Percentiles rank a stretch among this genome's conserved stretches.
phyloP scores from a whole-genome alignment of 35 echinoderm and acorn worm species.

The Strongylocentrotus purpuratus region DNA sequence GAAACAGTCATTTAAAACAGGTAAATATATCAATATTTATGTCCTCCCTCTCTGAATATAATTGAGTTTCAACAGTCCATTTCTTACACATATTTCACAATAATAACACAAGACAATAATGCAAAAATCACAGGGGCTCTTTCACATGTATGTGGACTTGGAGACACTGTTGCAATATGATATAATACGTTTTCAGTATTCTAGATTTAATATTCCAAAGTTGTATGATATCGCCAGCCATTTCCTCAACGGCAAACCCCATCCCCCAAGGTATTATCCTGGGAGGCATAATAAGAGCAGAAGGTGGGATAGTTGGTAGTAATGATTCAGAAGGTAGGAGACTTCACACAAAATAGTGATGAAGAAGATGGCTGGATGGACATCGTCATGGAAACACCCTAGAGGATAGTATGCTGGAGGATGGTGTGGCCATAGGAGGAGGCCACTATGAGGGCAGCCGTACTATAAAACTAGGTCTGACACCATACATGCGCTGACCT shows the following conservation, averaged over 20 bases:
- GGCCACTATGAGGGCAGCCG: background rate
- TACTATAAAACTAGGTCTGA: constrained; percentile 24
- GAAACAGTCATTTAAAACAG: background rate
- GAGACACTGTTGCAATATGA: too few species aligned
- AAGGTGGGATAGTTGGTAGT: background rate
- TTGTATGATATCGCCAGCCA: background rate
- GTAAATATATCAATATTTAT: too few species aligned
- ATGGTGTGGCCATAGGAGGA: background rate
- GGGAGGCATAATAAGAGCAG: background rate
- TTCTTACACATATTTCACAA: too few species aligned
- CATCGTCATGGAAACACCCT: constrained; percentile 21
- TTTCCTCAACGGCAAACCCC: background rate
- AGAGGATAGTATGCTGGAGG: background rate
- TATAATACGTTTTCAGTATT: too few species aligned
- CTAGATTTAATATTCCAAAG: too few species aligned
- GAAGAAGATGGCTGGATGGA: background rate
- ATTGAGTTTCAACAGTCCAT: too few species aligned
- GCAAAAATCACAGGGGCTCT: too few species aligned
- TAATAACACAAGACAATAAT: too few species aligned
- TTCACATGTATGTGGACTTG: too few species aligned
- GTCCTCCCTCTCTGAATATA: too few species aligned
- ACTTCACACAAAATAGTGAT: background rate
- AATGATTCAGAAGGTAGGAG: background rate
- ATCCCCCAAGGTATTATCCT: background rate
- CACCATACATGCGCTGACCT: background rate